These are phyloP conservation scores for Nebria brevicollis DNA, from an alignment of 2,888 invertebrate species.

Conservation along the genomic window DNA sequence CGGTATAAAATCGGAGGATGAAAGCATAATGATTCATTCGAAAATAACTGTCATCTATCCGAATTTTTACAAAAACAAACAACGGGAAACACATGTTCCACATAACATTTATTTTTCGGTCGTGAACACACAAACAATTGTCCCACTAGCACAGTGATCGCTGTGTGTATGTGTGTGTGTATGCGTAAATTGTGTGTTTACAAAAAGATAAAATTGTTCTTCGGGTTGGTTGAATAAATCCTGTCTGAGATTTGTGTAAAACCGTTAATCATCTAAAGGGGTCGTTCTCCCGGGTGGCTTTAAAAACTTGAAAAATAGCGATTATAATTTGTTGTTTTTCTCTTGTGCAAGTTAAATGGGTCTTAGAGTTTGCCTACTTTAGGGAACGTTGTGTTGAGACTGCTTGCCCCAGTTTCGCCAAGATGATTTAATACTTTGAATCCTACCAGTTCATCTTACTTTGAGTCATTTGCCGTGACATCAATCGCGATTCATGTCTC, in stretches of 20 bases:
- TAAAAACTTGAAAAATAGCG: conserved; percentile 17
- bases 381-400: not conserved
- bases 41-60: not conserved
- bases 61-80: not conserved
- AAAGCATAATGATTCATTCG: not conserved
- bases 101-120: conserved; percentile 13
- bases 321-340: conserved; percentile 19
- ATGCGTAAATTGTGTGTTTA: not conserved
- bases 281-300: conserved; percentile 13
- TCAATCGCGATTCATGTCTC: not conserved
- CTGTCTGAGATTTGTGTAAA: conserved; percentile 13
- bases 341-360: conserved; percentile 7
- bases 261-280: conserved; percentile 12
- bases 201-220: conserved; percentile 8
- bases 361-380: conserved; percentile 9
- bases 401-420: not conserved
- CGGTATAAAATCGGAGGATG: too few species aligned
- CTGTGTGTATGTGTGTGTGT: not conserved
- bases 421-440: not conserved
- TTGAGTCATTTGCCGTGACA: not conserved
- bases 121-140: conserved; percentile 2
- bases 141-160: not conserved
- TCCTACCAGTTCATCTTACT: not conserved
- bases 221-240: conserved; percentile 5
- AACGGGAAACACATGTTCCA: not conserved